These are phyloP conservation scores for Podiceps cristatus DNA, from an alignment of 2,113 vertebrate species.

Conservation along the genomic window DNA sequence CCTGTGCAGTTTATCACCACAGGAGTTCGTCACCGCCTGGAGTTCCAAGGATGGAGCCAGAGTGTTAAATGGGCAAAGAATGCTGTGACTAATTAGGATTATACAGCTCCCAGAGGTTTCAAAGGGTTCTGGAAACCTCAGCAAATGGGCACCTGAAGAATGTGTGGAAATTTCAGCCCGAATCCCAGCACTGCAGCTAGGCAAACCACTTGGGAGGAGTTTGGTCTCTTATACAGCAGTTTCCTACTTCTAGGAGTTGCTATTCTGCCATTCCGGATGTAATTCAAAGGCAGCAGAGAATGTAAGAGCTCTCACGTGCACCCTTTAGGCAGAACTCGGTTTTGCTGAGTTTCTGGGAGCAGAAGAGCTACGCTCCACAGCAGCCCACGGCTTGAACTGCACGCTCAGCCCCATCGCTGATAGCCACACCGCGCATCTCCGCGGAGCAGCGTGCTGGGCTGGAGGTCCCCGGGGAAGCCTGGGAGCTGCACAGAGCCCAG, in stretches of 20 bases:
- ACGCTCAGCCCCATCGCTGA: background rate
- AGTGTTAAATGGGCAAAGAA: background rate
- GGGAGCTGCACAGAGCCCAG: background rate
- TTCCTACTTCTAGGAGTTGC: background rate
- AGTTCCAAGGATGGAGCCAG: background rate
- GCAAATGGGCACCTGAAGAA: background rate
- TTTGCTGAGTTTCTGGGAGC: background rate
- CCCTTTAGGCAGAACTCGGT: background rate
- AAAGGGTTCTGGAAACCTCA: background rate
- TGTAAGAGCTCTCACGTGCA: background rate
- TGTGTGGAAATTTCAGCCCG: background rate
- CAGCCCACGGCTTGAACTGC: background rate
- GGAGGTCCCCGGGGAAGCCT: background rate
- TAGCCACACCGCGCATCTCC: fast-evolving
- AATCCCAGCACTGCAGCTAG: background rate
- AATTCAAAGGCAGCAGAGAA: background rate
- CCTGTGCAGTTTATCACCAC: background rate
- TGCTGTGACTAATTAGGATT: background rate
- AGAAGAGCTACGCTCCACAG: background rate
- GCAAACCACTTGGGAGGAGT: background rate
- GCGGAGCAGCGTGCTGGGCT: fast-evolving
- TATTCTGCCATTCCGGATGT: background rate
- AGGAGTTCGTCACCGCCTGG: background rate
- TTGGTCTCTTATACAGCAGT: background rate
- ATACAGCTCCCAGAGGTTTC: background rate